Conservation (phyloP, 1,140 invertebrate genomes). For the Drosophila pseudoobscura region DNA sequence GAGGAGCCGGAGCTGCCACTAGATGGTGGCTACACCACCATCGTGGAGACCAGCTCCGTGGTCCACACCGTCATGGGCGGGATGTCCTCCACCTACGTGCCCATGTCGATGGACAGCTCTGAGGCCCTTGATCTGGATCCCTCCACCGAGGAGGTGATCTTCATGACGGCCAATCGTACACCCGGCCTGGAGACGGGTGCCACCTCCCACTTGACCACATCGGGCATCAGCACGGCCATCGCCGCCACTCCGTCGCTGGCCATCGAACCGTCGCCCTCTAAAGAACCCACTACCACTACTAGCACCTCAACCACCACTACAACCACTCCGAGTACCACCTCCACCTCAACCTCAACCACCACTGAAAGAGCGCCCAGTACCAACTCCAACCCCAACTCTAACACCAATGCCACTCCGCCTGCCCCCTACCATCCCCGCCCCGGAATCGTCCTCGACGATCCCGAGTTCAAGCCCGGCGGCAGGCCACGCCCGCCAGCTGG, state of each 20-base stretch:
- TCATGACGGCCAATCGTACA: conserved; percentile 82
- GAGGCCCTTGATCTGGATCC: conserved; percentile 64
- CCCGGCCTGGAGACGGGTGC: conserved; percentile 69
- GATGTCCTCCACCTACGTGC: conserved; percentile 68
- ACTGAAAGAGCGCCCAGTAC: conserved; percentile 51
- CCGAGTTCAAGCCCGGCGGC: conserved; percentile 89
- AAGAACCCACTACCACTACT: conserved; percentile 33
- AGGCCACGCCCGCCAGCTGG: conserved; percentile 76
- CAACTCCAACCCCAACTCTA: conserved; percentile 38
- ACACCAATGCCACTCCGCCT: conserved; percentile 53
- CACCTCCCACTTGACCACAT: neutral
- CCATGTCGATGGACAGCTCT: conserved; percentile 76
- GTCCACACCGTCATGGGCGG: conserved; percentile 66
- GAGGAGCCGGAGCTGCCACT: neutral
- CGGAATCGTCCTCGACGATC: conserved; percentile 92
- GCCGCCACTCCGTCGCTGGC: conserved; percentile 7
- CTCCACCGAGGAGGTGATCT: conserved; percentile 72
- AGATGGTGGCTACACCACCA: conserved; percentile 52
- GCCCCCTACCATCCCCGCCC: conserved; percentile 88
- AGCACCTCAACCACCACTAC: conserved; percentile 36
- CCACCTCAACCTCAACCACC: conserved; percentile 47
- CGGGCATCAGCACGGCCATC: conserved; percentile 1
- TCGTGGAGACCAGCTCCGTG: conserved; percentile 71
- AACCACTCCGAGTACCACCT: conserved; percentile 35
- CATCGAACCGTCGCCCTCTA: conserved; percentile 62